Conservation (phyloP, 2,797 vertebrate genomes). For the Lutjanus argentimaculatus region DNA sequence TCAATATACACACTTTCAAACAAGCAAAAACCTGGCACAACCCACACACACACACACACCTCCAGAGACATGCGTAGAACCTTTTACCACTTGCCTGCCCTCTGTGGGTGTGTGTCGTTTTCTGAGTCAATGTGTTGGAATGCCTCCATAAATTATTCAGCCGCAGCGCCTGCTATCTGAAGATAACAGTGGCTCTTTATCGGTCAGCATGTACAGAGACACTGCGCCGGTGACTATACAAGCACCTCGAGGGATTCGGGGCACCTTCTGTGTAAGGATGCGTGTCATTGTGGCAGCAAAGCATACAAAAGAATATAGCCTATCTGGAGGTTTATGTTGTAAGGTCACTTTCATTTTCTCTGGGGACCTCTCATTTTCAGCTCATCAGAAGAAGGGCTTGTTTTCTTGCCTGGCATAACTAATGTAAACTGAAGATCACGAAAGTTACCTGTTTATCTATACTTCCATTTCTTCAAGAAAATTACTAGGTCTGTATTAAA, state of each 20-base stretch:
- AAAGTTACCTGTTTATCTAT: too few relatives aligned
- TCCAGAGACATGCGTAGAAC: constrained; percentile 21
- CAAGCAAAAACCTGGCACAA: constrained; percentile 3
- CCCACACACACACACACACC: constrained; percentile 20
- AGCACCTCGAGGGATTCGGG: constrained; percentile 64
- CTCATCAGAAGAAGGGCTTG: constrained; percentile 48
- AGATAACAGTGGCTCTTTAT: constrained; percentile 78
- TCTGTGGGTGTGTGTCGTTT: constrained; percentile 50
- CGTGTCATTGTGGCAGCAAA: constrained; percentile 58
- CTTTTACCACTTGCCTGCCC: constrained; percentile 53
- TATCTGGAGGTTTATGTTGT: constrained; percentile 58
- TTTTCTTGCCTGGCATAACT: neutral
- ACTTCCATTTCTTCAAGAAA: too few relatives aligned
- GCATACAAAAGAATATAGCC: constrained; percentile 52
- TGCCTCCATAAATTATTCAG: constrained; percentile 81
- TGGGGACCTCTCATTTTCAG: constrained; percentile 53
- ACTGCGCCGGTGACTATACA: constrained; percentile 58
- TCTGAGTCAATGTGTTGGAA: constrained; percentile 72
- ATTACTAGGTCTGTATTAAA: too few relatives aligned
- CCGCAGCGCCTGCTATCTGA: constrained; percentile 72
- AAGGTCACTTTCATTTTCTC: constrained; percentile 72
- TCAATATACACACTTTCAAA: constrained; percentile 5
- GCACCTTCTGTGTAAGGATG: constrained; percentile 69
- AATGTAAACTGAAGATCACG: constrained; percentile 26
- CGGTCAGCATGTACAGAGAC: constrained; percentile 68